A percentile compares a stretch with the other conserved stretches of the same genome.
phyloP scores from a whole-genome alignment of 1,140 invertebrate species.

The Marisa cornuarietis region DNA sequence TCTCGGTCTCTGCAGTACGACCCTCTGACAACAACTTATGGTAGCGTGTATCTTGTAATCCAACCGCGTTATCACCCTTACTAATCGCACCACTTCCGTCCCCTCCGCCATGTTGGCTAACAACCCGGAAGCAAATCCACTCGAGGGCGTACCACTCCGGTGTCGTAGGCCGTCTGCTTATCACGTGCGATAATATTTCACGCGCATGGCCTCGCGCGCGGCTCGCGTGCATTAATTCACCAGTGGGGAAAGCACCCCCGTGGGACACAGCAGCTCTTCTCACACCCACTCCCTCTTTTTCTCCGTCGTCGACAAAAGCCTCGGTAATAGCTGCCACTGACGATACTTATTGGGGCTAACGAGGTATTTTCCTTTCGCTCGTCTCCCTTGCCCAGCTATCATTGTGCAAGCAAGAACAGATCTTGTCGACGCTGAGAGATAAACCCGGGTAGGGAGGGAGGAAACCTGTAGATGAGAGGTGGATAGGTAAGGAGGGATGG shows the following conservation, averaged over 20 bases:
- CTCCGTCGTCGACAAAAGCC: no score
- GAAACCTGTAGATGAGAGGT: no score
- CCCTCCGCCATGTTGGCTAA: constrained; percentile 20
- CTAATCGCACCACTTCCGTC: constrained; percentile 16
- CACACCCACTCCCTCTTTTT: not conserved
- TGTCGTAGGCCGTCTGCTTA: constrained; percentile 14
- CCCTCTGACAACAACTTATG: constrained; percentile 6
- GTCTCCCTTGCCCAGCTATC: not conserved
- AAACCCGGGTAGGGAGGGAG: no score
- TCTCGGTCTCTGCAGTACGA: not conserved
- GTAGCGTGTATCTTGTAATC: constrained; percentile 13
- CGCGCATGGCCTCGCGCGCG: not conserved
- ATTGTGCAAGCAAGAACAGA: no score
- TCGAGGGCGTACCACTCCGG: constrained; percentile 12
- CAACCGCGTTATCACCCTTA: constrained; percentile 11
- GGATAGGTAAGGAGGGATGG: no score
- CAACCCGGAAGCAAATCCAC: constrained; percentile 1
- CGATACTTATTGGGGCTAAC: not conserved
- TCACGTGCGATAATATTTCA: constrained; percentile 27
- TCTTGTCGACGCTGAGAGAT: no score
- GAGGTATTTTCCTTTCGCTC: not conserved
- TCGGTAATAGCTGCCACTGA: not conserved
- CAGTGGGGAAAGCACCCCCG: constrained; percentile 4
- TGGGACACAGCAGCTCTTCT: constrained; percentile 3
- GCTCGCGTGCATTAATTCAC: not conserved